These are phyloP conservation scores for Phalacrocorax brasilianus DNA, from an alignment of 2,113 vertebrate genomes.

Conservation along the genomic window DNA sequence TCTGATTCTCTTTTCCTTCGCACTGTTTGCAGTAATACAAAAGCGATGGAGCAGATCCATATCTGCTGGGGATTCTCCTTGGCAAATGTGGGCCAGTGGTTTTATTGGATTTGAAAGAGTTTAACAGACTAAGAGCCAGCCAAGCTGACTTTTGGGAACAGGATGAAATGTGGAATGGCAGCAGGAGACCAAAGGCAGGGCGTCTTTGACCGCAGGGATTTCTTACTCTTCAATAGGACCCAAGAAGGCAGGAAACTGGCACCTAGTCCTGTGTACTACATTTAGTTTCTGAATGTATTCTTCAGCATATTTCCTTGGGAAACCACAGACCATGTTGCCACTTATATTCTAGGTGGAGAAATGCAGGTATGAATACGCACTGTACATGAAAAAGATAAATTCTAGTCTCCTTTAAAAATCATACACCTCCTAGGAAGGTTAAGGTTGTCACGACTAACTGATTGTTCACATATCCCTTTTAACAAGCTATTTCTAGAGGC, in stretches of 20 bases:
- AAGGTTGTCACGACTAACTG: background rate
- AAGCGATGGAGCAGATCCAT: background rate
- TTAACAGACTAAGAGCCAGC: background rate
- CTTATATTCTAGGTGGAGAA: background rate
- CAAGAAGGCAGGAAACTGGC: background rate
- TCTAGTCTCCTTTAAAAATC: background rate
- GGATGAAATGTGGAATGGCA: background rate
- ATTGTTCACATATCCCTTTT: background rate
- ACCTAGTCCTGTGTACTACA: background rate
- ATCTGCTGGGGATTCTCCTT: background rate
- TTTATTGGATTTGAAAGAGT: background rate
- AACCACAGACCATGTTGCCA: background rate
- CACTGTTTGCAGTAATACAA: background rate
- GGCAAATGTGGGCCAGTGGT: background rate
- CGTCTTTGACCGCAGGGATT: background rate
- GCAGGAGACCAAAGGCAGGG: background rate
- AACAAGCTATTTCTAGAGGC: constrained; percentile 14
- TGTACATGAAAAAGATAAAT: background rate
- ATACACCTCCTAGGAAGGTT: background rate
- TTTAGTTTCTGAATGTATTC: background rate
- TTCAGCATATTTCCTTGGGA: background rate
- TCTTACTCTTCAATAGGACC: background rate
- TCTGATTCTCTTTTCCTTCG: background rate
- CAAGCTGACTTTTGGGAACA: background rate
- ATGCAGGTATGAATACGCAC: background rate